Evolutionary conservation across 2,888 invertebrate genomes (phyloP).

Genomic region (Spicauda simplicius): DNA sequence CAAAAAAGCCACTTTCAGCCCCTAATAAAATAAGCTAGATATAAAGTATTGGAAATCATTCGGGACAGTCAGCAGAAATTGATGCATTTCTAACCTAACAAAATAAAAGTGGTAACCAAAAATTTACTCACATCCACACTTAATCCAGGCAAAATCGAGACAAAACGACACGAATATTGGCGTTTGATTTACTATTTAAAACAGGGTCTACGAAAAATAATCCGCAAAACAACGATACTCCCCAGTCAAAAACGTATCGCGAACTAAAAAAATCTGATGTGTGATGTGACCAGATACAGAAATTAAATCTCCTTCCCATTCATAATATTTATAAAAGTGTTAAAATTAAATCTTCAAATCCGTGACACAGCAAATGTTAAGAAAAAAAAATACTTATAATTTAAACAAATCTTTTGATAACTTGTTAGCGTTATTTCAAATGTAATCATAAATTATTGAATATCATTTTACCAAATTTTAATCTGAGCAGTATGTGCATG

Average conservation of each 20-base stretch:
- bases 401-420: neutral
- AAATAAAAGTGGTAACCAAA: constrained; percentile 48
- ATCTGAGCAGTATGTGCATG: neutral
- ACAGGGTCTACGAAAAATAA: constrained; percentile 33
- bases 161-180: constrained; percentile 14
- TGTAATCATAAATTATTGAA: neutral
- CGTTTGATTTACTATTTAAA: constrained; percentile 12
- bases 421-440: neutral
- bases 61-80: constrained; percentile 75
- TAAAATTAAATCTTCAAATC: neutral
- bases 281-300: constrained; percentile 15
- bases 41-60: constrained; percentile 62
- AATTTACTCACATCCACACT: constrained; percentile 65
- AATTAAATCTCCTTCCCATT: neutral
- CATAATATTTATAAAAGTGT: neutral
- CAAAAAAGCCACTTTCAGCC: constrained; percentile 77
- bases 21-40: constrained; percentile 70
- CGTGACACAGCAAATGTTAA: neutral
- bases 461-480: neutral
- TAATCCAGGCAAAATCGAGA: constrained; percentile 40
- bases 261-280: constrained; percentile 37
- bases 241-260: constrained; percentile 35
- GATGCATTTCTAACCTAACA: constrained; percentile 79
- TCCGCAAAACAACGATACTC: constrained; percentile 39
- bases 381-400: neutral